Percentiles rank a stretch among this genome's conserved stretches.
These are phyloP conservation scores for Chiloscyllium plagiosum DNA, from an alignment of 2,113 vertebrate genomes.

Conservation along the genomic window DNA sequence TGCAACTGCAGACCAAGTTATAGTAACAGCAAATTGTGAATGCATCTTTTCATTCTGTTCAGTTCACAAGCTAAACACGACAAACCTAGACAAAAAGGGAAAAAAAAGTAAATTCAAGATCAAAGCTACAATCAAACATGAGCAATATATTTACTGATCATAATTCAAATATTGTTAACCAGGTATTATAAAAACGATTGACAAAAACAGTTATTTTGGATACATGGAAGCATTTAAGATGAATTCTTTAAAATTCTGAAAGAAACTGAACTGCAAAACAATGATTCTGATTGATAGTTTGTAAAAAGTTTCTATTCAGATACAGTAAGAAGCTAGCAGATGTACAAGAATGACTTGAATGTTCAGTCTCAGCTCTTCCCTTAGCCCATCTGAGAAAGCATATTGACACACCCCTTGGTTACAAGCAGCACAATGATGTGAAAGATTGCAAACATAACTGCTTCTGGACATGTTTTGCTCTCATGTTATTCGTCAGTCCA, in stretches of 20 bases:
- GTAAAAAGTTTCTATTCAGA: neutral
- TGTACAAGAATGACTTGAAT: neutral
- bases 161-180: neutral
- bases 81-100: neutral
- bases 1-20: neutral
- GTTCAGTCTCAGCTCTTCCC: neutral
- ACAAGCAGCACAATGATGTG: neutral
- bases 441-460: neutral
- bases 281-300: neutral
- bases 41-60: constrained; percentile 42
- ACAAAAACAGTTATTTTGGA: neutral
- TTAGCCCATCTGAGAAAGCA: neutral
- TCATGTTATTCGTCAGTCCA: neutral
- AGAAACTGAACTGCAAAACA: neutral
- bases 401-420: neutral
- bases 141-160: neutral
- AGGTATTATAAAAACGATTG: neutral
- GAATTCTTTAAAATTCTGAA: neutral
- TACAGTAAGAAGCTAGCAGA: neutral
- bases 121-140: neutral
- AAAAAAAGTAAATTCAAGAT: neutral
- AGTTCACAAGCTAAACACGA: constrained; percentile 32
- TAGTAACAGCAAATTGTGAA: constrained; percentile 39
- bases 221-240: neutral
- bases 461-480: neutral